Evolutionary conservation across 1,140 invertebrate genomes (phyloP), one percentile per base, ranked within the genome.

Genomic region (Araneus ventricosus): DNA sequence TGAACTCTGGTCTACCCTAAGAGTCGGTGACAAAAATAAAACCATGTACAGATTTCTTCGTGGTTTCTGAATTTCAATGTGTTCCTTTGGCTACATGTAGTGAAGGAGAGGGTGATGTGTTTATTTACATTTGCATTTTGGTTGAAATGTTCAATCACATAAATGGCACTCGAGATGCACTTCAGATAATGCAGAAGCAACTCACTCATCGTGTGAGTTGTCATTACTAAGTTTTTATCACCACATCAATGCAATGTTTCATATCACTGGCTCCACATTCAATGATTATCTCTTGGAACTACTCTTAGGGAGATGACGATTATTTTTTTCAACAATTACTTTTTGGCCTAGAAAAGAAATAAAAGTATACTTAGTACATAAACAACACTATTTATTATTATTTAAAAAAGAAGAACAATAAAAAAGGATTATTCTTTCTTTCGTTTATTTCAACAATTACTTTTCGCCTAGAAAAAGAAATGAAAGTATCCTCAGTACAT

Each of bases 11-110:
- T 82, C 41, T 82, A 82, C 8, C 3, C 39, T 82, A n/a, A n/a
- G 27, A 30, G 37, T 82, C 41, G 24, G 39, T 82, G 80, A 52
- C 80, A 82, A 82, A 82, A 82, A 82, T 82, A 82, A 82, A 82
- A 82, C 39, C 39, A 82, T 82, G 41, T 82, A 82, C 41, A 82
- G 39, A 82, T 82, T 45, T 82, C n/a, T 52, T 52, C 80, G 4
- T 14, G n/a, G 37, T 41, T 41, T 41, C 39, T 82, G 24, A 52
- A 37, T 75, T 52, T 27, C 39, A 45, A 82, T 82, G 80, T 82
- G 41, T 82, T 82, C 41, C 27, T 82, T 52, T 82, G 80, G 80
- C 80, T 82, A 82, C 41, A 82, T 27, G n/a, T 41, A n/a, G 39
- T 82, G 39, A 82, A 41, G 24, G 27, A 34, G 37, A 80, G 37